Base-by-base conservation (phyloP, 2,113 vertebrate genomes). In the Semnornis frantzii region DNA sequence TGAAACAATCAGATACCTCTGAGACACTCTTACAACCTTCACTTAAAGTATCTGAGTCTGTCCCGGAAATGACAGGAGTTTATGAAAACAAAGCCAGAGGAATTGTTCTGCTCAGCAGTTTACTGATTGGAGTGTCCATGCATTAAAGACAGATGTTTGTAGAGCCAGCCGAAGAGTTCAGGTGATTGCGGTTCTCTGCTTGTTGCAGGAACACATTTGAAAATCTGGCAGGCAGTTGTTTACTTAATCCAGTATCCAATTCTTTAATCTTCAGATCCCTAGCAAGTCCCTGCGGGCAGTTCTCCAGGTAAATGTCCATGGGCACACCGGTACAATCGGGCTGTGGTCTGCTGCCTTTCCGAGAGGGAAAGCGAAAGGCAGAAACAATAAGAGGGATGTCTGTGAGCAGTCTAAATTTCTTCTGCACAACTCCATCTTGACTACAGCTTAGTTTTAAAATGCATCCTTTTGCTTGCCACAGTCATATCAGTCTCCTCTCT, bases 121-220 rank as follows among this genome's bases (percentile, higher is more conserved):
- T 92, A 34, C 34, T 93, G 54, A 89, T 92, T 96, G 57, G 42
- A 28, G 33, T 62, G 69, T 69, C 5, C 3, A 75, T 69, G 88
- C 70, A 97, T 92, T 91, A 52, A 81, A 87, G 39, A 31, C 78
- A 79, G 65, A 55, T 95, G 65, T 68, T 90, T 84, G n/a, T 71
- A 90, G 91, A 89, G 70, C 86, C 92, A 91, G 86, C 77, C 81
- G 85, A 83, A 30, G 48, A 42, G 7, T 66, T 93, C 3, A 25
- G 54, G 70, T 73, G 70, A 69, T 93, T 92, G 76, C 2, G 17
- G 25, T 58, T 92, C 33, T 87, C 60, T 5, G 24, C 9, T 54
- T 87, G 46, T 17, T 87, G 31, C 63, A 90, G 58, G 58, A 85
- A 92, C 91, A 37, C 48, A 46, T 62, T 70, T 44, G 18, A 9